Evolutionary conservation across 2,888 invertebrate genomes (phyloP).

Genomic region (Trichogramma evanescens): DNA sequence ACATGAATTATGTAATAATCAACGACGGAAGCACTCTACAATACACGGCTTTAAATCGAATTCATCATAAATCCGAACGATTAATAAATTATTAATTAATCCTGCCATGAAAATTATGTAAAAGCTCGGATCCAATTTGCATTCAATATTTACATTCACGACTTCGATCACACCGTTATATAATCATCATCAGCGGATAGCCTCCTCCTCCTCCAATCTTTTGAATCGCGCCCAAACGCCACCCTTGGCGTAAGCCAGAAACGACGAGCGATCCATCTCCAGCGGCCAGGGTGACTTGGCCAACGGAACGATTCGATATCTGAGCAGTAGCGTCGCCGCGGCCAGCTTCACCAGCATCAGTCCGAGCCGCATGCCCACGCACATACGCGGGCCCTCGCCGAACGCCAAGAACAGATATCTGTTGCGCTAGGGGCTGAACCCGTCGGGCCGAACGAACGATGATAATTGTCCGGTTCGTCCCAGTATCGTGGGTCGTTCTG

Average conservation of each 20-base stretch:
- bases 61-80: too few species aligned
- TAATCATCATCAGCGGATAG: too few species aligned
- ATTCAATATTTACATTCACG: too few species aligned
- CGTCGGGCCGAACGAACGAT: slow-evolving; percentile 31
- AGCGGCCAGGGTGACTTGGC: slow-evolving; percentile 28
- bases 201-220: neutral
- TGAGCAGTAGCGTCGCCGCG: slow-evolving; percentile 23
- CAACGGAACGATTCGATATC: slow-evolving; percentile 28
- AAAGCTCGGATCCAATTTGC: too few species aligned
- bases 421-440: slow-evolving; percentile 27
- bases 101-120: too few species aligned
- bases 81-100: too few species aligned
- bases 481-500: slow-evolving; percentile 30
- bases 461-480: slow-evolving; percentile 29
- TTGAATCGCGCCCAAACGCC: slow-evolving; percentile 16
- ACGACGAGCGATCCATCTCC: neutral
- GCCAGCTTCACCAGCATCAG: slow-evolving; percentile 28
- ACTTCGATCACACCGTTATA: too few species aligned
- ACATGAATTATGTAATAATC: too few species aligned
- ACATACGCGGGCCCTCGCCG: slow-evolving; percentile 36
- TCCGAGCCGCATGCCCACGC: slow-evolving; percentile 34
- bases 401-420: slow-evolving; percentile 31
- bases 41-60: too few species aligned
- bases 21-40: too few species aligned
- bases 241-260: slow-evolving; percentile 6